Percentiles rank a stretch among this genome's conserved stretches.
Evolutionary conservation across 2,797 vertebrate genomes (phyloP).

Genomic region (Bradypodion ventrale): DNA sequence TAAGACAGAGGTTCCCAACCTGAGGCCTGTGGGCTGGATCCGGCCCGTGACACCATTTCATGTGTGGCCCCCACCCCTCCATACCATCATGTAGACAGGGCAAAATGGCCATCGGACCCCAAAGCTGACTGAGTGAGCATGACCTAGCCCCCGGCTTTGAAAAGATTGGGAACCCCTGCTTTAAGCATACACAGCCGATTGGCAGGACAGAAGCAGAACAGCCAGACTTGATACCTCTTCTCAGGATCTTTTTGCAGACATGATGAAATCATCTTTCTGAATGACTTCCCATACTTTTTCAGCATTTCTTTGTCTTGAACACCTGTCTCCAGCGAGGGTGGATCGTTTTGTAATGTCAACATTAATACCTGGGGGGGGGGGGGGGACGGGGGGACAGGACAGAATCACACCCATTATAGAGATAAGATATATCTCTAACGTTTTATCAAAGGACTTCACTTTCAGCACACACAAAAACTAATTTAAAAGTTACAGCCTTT

Average conservation of each 20-base stretch:
- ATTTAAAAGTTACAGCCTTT: not conserved
- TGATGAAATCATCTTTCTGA: constrained; percentile 95
- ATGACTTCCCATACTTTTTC: constrained; percentile 97
- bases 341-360: constrained; percentile 94
- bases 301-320: constrained; percentile 97
- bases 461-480: not conserved
- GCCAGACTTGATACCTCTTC: constrained; percentile 87
- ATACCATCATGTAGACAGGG: no score
- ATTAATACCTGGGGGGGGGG: constrained; percentile 94
- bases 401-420: constrained; percentile 46
- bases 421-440: not conserved
- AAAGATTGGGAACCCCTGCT: no score
- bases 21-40: no score
- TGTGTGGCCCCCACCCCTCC: no score
- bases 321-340: constrained; percentile 94
- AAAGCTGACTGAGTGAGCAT: no score
- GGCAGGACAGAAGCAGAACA: not conserved
- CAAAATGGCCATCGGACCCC: no score
- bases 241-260: constrained; percentile 99
- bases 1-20: no score
- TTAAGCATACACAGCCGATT: no score
- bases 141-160: no score
- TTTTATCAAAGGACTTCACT: no score
- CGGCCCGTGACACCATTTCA: no score
- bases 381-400: no score